Percentiles rank a stretch among this genome's conserved stretches.
Evolutionary conservation across 2,888 invertebrate species (phyloP).

Genomic region (Spodoptera exigua): DNA sequence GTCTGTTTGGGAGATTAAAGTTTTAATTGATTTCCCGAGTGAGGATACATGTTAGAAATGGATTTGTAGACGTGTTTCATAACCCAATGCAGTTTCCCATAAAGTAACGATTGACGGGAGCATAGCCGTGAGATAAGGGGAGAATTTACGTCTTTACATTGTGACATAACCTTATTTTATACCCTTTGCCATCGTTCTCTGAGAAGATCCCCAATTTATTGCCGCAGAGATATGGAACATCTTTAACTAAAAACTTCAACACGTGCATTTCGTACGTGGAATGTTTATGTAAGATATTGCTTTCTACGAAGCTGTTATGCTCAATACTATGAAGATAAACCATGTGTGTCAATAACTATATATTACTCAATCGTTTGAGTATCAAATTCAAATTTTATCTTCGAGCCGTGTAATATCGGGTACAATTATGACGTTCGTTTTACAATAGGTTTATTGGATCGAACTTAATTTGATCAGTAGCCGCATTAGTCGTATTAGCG

Average conservation of each 20-base stretch:
- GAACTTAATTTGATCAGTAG: too few species aligned
- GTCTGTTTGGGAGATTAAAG: too few species aligned
- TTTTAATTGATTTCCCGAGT: too few species aligned
- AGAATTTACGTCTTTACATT: constrained; percentile 59
- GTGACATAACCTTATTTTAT: constrained; percentile 65
- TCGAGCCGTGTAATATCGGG: too few species aligned
- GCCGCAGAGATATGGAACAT: constrained; percentile 51
- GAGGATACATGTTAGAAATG: not conserved
- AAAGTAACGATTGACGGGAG: constrained; percentile 46
- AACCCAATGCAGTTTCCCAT: constrained; percentile 44
- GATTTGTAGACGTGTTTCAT: constrained; percentile 20
- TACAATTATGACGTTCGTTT: too few species aligned
- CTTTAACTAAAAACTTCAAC: constrained; percentile 47
- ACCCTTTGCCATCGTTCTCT: constrained; percentile 60
- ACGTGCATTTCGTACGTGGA: constrained; percentile 1
- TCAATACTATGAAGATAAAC: too few species aligned
- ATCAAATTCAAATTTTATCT: too few species aligned
- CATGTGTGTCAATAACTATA: too few species aligned
- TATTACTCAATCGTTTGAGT: too few species aligned
- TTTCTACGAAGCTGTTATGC: not conserved
- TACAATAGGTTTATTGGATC: too few species aligned
- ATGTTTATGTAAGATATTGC: not conserved
- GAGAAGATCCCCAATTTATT: constrained; percentile 63
- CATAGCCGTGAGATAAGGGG: constrained; percentile 57
- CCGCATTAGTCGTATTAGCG: too few species aligned